Conservation (phyloP, 1,140 invertebrate genomes). For the Bicyclus anynana region DNA sequence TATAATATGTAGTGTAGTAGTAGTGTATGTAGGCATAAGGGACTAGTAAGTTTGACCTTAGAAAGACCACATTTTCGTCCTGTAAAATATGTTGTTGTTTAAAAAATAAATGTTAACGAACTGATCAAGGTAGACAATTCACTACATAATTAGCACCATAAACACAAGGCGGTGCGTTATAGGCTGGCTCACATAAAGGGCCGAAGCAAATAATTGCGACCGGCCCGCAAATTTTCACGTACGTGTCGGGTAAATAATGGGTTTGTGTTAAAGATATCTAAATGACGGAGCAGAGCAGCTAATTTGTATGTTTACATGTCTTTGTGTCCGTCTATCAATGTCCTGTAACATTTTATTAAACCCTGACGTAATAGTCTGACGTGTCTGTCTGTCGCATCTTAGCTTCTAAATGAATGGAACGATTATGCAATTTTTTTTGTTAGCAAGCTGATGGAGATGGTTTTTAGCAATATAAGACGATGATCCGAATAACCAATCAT, state of each 20-base stretch:
- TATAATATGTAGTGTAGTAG: no score
- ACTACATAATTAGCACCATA: slow-evolving; percentile 19
- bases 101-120: slow-evolving; percentile 7
- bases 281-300: background rate
- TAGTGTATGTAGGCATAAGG: background rate
- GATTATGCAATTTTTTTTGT: no score
- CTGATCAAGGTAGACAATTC: slow-evolving; percentile 14
- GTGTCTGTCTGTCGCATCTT: no score
- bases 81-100: background rate
- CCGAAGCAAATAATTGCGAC: slow-evolving; percentile 44
- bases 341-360: no score
- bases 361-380: no score
- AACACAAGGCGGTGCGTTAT: slow-evolving; percentile 22
- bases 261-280: background rate
- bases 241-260: slow-evolving; percentile 36
- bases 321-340: no score
- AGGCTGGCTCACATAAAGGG: slow-evolving; percentile 49
- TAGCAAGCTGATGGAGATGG: no score
- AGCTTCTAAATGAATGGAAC: no score
- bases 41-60: no score
- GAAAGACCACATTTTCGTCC: background rate
- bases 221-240: slow-evolving; percentile 38
- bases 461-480: no score
- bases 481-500: no score
- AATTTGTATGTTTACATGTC: background rate